phyloP scores from a whole-genome alignment of 2,888 invertebrate genomes.

The Sinopyrophorus schimmeli region DNA sequence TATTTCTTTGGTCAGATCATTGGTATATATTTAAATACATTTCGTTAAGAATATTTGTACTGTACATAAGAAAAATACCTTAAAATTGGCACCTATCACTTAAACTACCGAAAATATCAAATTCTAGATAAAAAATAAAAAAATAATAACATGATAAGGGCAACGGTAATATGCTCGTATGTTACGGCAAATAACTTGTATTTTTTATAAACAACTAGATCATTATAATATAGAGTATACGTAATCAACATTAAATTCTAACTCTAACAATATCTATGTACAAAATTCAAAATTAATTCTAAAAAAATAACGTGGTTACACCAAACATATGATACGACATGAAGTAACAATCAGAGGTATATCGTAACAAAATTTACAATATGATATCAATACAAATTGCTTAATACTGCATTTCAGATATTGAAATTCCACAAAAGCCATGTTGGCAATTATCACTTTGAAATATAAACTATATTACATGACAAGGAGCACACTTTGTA shows the following conservation, averaged over 20 bases:
- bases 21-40: constrained; percentile 57
- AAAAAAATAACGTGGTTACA: constrained; percentile 23
- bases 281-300: constrained; percentile 35
- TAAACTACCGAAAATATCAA: constrained; percentile 27
- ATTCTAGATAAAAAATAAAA: constrained; percentile 24
- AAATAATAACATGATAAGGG: constrained; percentile 41
- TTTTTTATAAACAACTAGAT: constrained; percentile 45
- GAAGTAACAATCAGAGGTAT: constrained; percentile 12
- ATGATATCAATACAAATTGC: no score
- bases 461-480: no score
- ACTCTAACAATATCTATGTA: constrained; percentile 45
- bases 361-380: no score
- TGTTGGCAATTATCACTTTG: no score
- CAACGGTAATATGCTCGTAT: constrained; percentile 41
- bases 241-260: constrained; percentile 46
- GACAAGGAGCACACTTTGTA: no score
- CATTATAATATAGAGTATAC: constrained; percentile 41
- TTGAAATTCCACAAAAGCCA: no score
- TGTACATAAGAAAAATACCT: constrained; percentile 45
- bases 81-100: constrained; percentile 51
- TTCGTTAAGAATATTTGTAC: constrained; percentile 46
- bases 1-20: constrained; percentile 70
- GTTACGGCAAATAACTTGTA: constrained; percentile 42
- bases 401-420: no score
- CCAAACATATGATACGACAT: constrained; percentile 22